Percentiles rank a stretch among this genome's conserved stretches.
Conservation (phyloP, 2,113 vertebrate species). For the Corythornis madagascariensis region DNA sequence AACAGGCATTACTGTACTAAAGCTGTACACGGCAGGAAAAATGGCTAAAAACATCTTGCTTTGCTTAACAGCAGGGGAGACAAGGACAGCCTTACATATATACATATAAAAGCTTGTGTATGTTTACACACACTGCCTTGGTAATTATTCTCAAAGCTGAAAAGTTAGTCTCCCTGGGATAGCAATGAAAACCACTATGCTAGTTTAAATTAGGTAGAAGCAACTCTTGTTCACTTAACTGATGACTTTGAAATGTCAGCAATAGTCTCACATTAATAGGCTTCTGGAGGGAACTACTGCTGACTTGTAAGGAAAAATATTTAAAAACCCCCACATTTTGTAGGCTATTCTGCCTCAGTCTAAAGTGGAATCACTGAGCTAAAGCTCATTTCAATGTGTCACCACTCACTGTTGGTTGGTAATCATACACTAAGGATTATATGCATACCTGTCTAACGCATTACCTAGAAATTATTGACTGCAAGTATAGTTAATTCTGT, state of each 20-base stretch:
- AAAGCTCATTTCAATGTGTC: not conserved
- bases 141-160: not conserved
- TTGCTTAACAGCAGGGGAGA: not conserved
- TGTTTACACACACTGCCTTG: too few species aligned
- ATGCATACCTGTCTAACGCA: not conserved
- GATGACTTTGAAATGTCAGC: not conserved
- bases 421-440: not conserved
- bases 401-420: fast-evolving
- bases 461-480: not conserved
- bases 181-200: not conserved
- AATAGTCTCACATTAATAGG: not conserved
- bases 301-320: not conserved
- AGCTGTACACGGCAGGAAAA: not conserved
- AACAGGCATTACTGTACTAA: not conserved
- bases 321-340: not conserved
- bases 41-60: not conserved
- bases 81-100: not conserved
- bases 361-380: not conserved
- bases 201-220: not conserved
- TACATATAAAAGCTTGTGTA: too few species aligned
- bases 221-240: fast-evolving
- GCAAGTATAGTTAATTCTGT: not conserved
- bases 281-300: not conserved
- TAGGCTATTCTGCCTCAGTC: not conserved
- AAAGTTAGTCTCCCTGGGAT: not conserved